These are phyloP conservation scores for Xestia c-nigrum DNA, from an alignment of 2,888 invertebrate genomes.

Conservation along the genomic window DNA sequence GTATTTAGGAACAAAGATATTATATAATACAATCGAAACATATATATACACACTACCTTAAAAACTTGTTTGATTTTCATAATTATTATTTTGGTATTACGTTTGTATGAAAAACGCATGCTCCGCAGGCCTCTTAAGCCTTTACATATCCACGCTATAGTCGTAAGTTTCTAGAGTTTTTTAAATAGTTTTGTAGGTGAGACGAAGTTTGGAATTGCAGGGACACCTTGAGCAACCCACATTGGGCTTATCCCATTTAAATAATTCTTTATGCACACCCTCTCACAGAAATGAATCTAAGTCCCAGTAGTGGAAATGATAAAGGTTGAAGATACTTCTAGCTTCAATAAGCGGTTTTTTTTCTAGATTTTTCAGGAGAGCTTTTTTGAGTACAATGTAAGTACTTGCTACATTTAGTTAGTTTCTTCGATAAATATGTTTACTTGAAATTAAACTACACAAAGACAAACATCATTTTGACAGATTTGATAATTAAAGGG, in stretches of 20 bases:
- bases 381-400: neutral
- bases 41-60: no score
- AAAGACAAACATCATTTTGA: neutral
- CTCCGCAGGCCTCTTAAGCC: no score
- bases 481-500: neutral
- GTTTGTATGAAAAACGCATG: no score
- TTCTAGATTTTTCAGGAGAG: no score
- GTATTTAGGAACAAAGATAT: no score
- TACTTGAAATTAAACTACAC: neutral
- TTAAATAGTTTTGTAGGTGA: neutral
- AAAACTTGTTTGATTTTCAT: no score
- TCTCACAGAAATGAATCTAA: neutral
- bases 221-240: neutral
- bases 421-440: neutral
- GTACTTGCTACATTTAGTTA: no score
- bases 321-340: neutral
- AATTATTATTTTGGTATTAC: no score
- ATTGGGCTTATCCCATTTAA: neutral
- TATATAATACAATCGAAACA: no score
- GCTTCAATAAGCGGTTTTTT: neutral
- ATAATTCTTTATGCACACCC: neutral
- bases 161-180: neutral
- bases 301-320: neutral
- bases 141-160: neutral
- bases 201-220: neutral